Percentiles rank a stretch among this genome's conserved stretches.
Evolutionary conservation across 2,888 invertebrate species (phyloP).

Genomic region (Bellardia bayeri): DNA sequence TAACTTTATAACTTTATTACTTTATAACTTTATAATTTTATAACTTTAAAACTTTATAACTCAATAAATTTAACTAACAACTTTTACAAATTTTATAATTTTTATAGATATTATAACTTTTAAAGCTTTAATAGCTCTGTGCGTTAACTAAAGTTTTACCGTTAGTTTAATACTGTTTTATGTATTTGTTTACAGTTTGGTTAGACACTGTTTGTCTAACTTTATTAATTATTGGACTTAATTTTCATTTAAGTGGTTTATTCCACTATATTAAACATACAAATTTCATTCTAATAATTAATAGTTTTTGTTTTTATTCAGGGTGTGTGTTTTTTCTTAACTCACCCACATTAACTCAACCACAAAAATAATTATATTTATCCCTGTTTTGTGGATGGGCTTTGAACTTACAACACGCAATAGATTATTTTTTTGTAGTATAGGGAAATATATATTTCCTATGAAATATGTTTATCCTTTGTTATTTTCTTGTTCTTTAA

Average conservation of each 20-base stretch:
- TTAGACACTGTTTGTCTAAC: too few species aligned
- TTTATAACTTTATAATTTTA: too few species aligned
- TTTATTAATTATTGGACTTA: too few species aligned
- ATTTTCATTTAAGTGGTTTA: too few species aligned
- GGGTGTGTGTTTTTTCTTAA: not conserved
- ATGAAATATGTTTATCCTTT: not conserved
- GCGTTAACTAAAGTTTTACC: too few species aligned
- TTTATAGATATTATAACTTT: too few species aligned
- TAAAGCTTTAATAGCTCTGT: too few species aligned
- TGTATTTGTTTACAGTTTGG: too few species aligned
- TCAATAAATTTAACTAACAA: too few species aligned
- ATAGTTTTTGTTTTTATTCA: not conserved
- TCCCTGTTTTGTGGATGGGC: constrained; percentile 17
- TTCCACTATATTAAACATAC: not conserved
- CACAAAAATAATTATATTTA: not conserved
- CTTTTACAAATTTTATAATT: too few species aligned
- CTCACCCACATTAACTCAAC: not conserved
- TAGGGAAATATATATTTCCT: not conserved
- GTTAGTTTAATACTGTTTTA: not conserved
- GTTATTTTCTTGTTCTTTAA: not conserved
- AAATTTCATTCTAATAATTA: not conserved
- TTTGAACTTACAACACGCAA: constrained; percentile 55
- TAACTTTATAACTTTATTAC: too few species aligned
- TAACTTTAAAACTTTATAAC: too few species aligned
- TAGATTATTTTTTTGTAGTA: constrained; percentile 9